Evolutionary conservation across 2,113 vertebrate species (phyloP).

Genomic region (Euleptes europaea): DNA sequence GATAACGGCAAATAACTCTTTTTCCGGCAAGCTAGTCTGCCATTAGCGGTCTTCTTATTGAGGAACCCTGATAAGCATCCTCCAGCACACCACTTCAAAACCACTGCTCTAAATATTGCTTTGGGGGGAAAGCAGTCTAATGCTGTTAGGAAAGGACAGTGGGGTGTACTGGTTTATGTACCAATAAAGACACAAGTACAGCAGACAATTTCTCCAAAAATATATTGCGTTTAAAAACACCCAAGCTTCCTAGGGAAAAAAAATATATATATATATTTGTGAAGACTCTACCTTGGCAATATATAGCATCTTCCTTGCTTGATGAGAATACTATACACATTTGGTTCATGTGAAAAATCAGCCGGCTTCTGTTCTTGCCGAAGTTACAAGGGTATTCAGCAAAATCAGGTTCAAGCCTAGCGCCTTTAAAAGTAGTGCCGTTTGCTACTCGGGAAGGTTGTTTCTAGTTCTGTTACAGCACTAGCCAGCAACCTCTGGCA

Average conservation of each 20-base stretch:
- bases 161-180: neutral
- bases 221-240: neutral
- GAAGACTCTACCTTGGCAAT: neutral
- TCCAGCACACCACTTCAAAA: neutral
- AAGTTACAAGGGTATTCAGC: neutral
- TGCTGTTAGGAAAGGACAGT: slow-evolving; percentile 1
- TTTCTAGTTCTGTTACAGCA: neutral
- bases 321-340: slow-evolving; percentile 15
- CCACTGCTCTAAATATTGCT: neutral
- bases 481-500: slow-evolving; percentile 3
- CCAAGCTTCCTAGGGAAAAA: neutral
- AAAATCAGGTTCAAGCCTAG: neutral
- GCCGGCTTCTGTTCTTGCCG: neutral
- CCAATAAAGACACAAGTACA: neutral
- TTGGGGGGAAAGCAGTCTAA: neutral
- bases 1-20: neutral
- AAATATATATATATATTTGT: neutral
- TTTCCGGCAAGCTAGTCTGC: neutral
- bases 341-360: neutral
- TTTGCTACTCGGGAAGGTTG: neutral
- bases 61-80: neutral
- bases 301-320: slow-evolving; percentile 4
- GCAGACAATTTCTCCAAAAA: slow-evolving; percentile 13
- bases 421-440: neutral
- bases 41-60: neutral